Evolutionary conservation across 23 tunicate species (phyloP), one percentile per base, ranked within the genome.

Genomic region (Styela plicata): DNA sequence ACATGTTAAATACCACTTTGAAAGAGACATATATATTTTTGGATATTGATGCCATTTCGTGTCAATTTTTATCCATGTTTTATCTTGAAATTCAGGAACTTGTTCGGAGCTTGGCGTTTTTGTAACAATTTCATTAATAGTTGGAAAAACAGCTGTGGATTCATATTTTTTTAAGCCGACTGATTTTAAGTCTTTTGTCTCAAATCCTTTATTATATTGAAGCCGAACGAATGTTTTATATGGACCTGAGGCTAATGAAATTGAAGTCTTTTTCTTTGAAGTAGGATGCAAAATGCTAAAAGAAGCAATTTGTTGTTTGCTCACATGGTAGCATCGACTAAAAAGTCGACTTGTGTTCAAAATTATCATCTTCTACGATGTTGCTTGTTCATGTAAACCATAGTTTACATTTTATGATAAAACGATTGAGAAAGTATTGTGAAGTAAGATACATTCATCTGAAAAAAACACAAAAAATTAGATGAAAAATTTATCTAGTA

Each of bases 1-100:
- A 88, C 96, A 69, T 86, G 96, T 90, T 25, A 90, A 66, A 64
- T 90, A 90, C 96, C 96, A 90, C 34, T 90, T 90, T 23, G 96
- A 90, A 5, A 90, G 84, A 19, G 96, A 63, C 71, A 88, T 88
- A 80, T 90, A 90, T n/a, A 90, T 74, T 21, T 64, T 70, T 1
- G 96, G 96, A 53, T 36, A 76, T 22, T 44, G 52, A 0, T 52
- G 33, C 81, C 64, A 76, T 29, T 44, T 76, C 0, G 81, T 76
- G n/a, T 76, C 81, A 13, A 76, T 23, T 24, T 44, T 36, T 20
- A n/a, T 44, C 81, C 64, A 76, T 5, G 52, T 24, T 76, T 20
- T 7, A 36, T 76, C 34, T 31, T 24, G 70, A 5, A 30, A 71
- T 7, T 3, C 34, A 28, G 77, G 5, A 32, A 33, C 29, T 3